Evolutionary conservation across 1,140 invertebrate species (phyloP), one percentile per base, ranked within the genome.

Genomic region (Melipona quadrifasciata): DNA sequence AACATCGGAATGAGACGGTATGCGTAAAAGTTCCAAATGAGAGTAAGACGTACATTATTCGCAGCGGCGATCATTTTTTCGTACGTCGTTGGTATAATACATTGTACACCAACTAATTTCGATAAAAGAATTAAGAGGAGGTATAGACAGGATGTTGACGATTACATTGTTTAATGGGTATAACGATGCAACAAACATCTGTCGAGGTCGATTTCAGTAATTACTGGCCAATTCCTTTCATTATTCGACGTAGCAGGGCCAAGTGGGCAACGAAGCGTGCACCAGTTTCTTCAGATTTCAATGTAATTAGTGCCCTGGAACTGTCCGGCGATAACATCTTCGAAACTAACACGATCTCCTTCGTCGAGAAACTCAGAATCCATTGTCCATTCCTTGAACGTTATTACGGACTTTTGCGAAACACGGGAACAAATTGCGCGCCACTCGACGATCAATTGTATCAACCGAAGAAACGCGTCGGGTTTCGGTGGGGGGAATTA

Each of bases 121-220:
- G 82, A 75, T 88, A 61, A 58, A 47, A 73, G 82, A 73, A 89
- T 90, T 91, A 90, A 87, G 89, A 87, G 90, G 91, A 91, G 88
- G 88, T 86, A 68, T 61, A 80, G 55, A 58, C 92, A 92, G 92
- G 92, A 93, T 88, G 90, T 68, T 73, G 82, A 85, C 92, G 92
- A 93, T 93, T 93, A 93, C 90, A 92, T 77, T 91, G 92, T 92
- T 93, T 93, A 93, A 93, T 92, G 92, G 91, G 87, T 83, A 86
- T 65, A 55, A 87, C 74, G 89, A n/a, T 8, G 87, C 90, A 91
- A 85, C 88, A 90, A 92, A 91, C 91, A 91, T 91, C 92, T 90
- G 92, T 90, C 91, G 86, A 89, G 86, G 86, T 87, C 85, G 76
- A 77, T 87, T 65, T 91, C 89, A 89, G 92, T 92, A 92, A 93